Percentiles rank a stretch among this genome's conserved stretches.
Conservation (phyloP, 1,140 invertebrate genomes). For the Onthophagus taurus region DNA sequence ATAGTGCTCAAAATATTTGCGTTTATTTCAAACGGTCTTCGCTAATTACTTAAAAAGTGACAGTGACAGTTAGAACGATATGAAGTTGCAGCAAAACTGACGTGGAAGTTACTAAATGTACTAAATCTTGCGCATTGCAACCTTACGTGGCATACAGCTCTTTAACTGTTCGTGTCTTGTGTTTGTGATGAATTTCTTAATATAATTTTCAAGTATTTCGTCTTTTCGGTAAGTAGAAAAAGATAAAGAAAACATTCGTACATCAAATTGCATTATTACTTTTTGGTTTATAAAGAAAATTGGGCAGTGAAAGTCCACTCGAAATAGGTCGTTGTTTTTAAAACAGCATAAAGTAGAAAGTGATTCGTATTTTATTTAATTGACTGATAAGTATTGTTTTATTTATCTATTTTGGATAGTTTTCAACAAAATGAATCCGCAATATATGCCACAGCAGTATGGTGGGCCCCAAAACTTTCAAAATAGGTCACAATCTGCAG, state of each 20-base stretch:
- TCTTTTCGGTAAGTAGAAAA: no score
- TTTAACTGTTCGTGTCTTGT: slow-evolving; percentile 35
- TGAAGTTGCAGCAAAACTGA: slow-evolving; percentile 21
- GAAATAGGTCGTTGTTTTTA: no score
- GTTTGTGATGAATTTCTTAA: slow-evolving; percentile 25
- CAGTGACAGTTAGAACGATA: background rate
- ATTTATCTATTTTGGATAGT: slow-evolving; percentile 11
- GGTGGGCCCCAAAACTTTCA: slow-evolving; percentile 19
- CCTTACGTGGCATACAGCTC: slow-evolving; percentile 56
- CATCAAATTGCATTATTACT: no score
- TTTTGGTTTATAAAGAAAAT: no score
- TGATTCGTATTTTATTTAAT: no score
- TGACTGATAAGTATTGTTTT: slow-evolving; percentile 7
- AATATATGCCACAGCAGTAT: slow-evolving; percentile 29
- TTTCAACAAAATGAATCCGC: slow-evolving; percentile 30
- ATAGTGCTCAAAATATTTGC: background rate
- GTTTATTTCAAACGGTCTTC: background rate
- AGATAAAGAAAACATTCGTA: no score
- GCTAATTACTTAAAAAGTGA: background rate
- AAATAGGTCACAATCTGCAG: slow-evolving; percentile 13
- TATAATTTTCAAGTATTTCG: no score
- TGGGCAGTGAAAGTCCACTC: no score
- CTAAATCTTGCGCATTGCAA: slow-evolving; percentile 42
- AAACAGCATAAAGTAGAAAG: no score
- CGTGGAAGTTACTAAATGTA: slow-evolving; percentile 37